These are phyloP conservation scores for Ecliptopera silaceata DNA, from an alignment of 2,888 invertebrate genomes.

Conservation along the genomic window DNA sequence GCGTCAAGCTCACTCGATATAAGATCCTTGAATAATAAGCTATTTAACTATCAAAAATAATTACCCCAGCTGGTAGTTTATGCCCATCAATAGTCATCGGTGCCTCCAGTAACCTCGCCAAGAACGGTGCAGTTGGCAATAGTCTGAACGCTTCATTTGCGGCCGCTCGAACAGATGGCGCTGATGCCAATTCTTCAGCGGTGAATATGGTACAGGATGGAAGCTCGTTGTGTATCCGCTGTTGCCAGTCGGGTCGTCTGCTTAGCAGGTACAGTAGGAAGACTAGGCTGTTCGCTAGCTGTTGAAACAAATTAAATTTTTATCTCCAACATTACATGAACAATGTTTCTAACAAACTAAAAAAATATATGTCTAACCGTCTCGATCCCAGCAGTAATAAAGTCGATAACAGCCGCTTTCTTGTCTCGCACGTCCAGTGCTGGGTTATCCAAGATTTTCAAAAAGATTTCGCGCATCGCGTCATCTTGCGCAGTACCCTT, in stretches of 20 bases:
- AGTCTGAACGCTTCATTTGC: constrained; percentile 89
- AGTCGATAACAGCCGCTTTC: constrained; percentile 93
- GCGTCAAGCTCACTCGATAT: too few species aligned
- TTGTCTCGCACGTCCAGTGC: constrained; percentile 90
- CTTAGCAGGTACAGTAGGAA: constrained; percentile 90
- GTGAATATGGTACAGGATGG: constrained; percentile 81
- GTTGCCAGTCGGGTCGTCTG: constrained; percentile 85
- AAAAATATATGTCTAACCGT: constrained; percentile 80
- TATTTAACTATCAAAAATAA: constrained; percentile 41
- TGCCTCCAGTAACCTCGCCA: constrained; percentile 89
- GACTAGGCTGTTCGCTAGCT: constrained; percentile 91
- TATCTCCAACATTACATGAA: too few species aligned
- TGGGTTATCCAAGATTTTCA: constrained; percentile 88
- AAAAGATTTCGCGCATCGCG: constrained; percentile 87
- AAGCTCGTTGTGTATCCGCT: constrained; percentile 86
- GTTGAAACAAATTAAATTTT: too few species aligned
- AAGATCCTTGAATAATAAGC: not conserved
- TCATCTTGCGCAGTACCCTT: constrained; percentile 83
- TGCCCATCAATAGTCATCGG: constrained; percentile 88
- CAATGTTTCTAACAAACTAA: too few species aligned
- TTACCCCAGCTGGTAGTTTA: constrained; percentile 87
- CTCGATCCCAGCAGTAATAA: constrained; percentile 93
- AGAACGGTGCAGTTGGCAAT: constrained; percentile 89
- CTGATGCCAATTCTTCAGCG: constrained; percentile 83
- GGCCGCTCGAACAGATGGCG: constrained; percentile 91